phyloP scores from a whole-genome alignment of 2,797 vertebrate genomes.

The Channa striata region DNA sequence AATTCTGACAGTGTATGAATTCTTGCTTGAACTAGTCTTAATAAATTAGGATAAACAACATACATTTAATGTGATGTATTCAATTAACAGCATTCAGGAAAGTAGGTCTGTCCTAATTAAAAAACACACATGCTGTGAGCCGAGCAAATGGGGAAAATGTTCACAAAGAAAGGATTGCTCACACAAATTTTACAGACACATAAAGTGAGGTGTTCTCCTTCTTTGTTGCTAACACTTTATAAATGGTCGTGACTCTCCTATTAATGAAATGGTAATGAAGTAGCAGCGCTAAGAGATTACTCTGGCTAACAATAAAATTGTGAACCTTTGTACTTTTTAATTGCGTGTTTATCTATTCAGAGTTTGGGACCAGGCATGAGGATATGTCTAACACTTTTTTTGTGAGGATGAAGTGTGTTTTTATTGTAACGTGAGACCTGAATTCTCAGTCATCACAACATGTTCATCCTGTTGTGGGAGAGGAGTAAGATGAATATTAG shows the following conservation, averaged over 20 bases:
- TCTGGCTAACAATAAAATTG: slow-evolving; percentile 18
- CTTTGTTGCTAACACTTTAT: slow-evolving; percentile 39
- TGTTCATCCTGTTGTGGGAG: slow-evolving; percentile 29
- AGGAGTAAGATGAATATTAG: slow-evolving; percentile 28
- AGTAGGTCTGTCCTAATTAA: slow-evolving; percentile 66
- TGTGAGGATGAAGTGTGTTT: not conserved
- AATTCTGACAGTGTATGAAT: slow-evolving; percentile 20
- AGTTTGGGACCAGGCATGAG: not conserved
- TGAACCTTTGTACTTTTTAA: not conserved
- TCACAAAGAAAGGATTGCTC: slow-evolving; percentile 12
- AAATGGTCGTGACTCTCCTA: slow-evolving; percentile 38
- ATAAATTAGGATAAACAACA: slow-evolving; percentile 40
- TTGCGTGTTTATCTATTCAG: not conserved
- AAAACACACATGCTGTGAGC: slow-evolving; percentile 48
- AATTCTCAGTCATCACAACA: not conserved
- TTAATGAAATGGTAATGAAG: slow-evolving; percentile 42
- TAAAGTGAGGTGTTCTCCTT: slow-evolving; percentile 29
- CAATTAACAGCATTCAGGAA: slow-evolving; percentile 45
- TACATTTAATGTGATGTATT: slow-evolving; percentile 32
- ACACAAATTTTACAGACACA: slow-evolving; percentile 11
- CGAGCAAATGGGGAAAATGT: slow-evolving; percentile 23
- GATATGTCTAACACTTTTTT: not conserved
- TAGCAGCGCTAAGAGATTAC: slow-evolving; percentile 3
- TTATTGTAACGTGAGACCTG: not conserved
- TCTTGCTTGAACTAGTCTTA: slow-evolving; percentile 29